A percentile compares a stretch with the other conserved stretches of the same genome.
phyloP scores from a whole-genome alignment of 2,113 vertebrate genomes.

The Caretta caretta region DNA sequence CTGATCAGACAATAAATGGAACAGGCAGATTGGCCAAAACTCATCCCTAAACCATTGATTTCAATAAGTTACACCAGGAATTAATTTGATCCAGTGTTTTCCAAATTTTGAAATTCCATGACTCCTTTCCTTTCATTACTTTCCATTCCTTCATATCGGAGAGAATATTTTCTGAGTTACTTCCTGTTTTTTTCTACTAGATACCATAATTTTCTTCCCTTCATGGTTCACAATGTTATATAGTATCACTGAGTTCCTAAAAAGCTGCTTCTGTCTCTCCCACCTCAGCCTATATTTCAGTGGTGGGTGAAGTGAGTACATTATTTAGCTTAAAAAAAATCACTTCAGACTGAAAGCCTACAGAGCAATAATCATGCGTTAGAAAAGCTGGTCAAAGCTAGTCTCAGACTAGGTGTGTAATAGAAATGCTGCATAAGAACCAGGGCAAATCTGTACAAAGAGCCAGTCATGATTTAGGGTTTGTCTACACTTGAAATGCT shows the following conservation, averaged over 20 bases:
- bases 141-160: background rate
- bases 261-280: background rate
- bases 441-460: constrained; percentile 22
- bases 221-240: background rate
- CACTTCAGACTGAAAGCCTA: constrained; percentile 9
- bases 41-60: background rate
- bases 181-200: background rate
- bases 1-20: background rate
- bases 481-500: background rate
- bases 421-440: background rate
- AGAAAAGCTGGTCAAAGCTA: constrained; percentile 8
- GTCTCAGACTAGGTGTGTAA: background rate
- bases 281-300: background rate
- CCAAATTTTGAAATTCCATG: background rate
- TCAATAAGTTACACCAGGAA: background rate
- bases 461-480: background rate
- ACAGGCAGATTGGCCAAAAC: background rate
- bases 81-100: background rate
- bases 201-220: background rate
- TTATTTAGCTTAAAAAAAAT: background rate
- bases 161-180: background rate
- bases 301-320: background rate
- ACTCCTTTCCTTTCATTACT: background rate
- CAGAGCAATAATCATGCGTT: background rate
- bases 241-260: background rate